Evolutionary conservation across 2,797 vertebrate species (phyloP).

Genomic region (Loris lydekkerianus): DNA sequence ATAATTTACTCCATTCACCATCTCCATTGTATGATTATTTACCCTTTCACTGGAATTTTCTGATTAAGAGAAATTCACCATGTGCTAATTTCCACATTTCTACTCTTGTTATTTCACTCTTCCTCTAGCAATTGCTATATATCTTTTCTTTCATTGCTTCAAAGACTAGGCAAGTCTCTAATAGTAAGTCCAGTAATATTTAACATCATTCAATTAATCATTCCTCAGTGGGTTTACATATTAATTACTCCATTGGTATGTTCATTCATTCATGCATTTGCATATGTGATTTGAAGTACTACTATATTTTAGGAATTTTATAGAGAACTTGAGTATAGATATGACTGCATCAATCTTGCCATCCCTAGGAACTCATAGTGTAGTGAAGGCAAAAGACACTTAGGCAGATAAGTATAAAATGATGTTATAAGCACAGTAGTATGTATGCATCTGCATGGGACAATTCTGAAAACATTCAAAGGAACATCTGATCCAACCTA

Average conservation of each 20-base stretch:
- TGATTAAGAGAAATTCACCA: neutral
- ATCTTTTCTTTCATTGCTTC: constrained; percentile 11
- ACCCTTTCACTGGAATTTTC: constrained; percentile 37
- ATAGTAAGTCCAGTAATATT: neutral
- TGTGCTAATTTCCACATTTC: neutral
- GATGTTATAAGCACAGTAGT: neutral
- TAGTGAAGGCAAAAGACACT: neutral
- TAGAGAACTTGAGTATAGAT: neutral
- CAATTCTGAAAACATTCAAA: neutral
- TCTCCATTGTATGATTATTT: constrained; percentile 31
- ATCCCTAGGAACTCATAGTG: neutral
- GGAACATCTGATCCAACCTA: neutral
- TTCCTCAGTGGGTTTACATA: neutral
- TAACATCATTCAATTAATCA: neutral
- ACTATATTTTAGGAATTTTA: neutral
- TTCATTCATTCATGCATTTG: neutral
- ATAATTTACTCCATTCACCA: neutral
- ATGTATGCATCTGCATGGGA: neutral
- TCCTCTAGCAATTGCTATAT: neutral
- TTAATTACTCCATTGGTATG: neutral
- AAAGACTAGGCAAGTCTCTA: neutral
- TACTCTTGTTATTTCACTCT: neutral
- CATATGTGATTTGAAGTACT: constrained; percentile 27
- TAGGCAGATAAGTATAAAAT: neutral
- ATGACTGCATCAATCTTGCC: neutral